phyloP scores from a whole-genome alignment of 2,113 vertebrate species.

The Austrofundulus limnaeus region DNA sequence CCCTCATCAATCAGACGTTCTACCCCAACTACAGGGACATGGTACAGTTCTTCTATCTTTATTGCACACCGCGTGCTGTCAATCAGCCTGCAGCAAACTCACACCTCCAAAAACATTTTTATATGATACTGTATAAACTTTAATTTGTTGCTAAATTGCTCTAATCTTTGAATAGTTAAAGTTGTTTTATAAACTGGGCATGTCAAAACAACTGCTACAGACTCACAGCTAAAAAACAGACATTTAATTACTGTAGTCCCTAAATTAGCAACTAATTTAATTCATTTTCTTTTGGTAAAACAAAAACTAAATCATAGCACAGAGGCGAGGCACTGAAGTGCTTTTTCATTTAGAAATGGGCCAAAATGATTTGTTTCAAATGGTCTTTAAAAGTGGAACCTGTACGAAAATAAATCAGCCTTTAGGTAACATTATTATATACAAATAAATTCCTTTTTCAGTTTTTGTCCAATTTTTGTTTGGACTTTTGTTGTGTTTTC shows the following conservation, averaged over 20 bases:
- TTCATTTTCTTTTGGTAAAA: too few relatives aligned
- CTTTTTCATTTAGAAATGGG: background rate
- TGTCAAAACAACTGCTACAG: too few relatives aligned
- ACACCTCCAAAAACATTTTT: background rate
- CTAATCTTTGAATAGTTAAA: too few relatives aligned
- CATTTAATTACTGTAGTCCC: background rate
- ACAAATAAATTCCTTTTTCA: too few relatives aligned
- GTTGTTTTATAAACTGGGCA: too few relatives aligned
- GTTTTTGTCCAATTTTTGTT: too few relatives aligned
- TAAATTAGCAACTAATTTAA: background rate
- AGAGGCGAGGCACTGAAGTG: background rate
- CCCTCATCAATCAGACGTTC: constrained; percentile 95
- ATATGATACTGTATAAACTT: too few relatives aligned
- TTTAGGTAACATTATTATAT: background rate
- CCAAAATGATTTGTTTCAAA: background rate
- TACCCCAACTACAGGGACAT: constrained; percentile 99
- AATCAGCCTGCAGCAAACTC: constrained; percentile 8
- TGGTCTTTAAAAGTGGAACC: too few relatives aligned
- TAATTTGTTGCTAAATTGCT: too few relatives aligned
- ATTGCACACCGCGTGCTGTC: background rate
- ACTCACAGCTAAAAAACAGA: too few relatives aligned
- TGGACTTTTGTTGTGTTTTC: background rate
- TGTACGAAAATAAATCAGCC: background rate
- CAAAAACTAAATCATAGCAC: too few relatives aligned
- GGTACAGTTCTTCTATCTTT: constrained; percentile 77